phyloP scores from a whole-genome alignment of 1,140 invertebrate genomes.

The Drosophila pachea region DNA sequence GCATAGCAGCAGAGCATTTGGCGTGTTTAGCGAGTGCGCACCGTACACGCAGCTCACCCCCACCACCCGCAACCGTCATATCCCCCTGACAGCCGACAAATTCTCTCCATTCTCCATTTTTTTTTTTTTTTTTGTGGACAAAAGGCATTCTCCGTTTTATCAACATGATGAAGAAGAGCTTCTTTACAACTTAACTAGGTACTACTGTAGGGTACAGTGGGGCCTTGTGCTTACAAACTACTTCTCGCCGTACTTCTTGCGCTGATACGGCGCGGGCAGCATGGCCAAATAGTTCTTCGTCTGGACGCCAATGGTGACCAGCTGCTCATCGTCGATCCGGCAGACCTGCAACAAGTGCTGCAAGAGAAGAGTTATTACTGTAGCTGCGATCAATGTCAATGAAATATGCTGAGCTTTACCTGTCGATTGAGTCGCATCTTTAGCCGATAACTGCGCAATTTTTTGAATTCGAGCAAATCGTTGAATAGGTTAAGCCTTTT shows the following conservation, averaged over 20 bases:
- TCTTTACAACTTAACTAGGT: slow-evolving; percentile 50
- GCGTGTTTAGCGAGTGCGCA: slow-evolving; percentile 25
- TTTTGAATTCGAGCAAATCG: not conserved
- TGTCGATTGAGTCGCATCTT: slow-evolving; percentile 25
- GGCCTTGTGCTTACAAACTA: slow-evolving; percentile 44
- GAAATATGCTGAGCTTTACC: slow-evolving; percentile 8
- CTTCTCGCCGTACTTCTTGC: slow-evolving; percentile 82
- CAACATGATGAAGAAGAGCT: no score
- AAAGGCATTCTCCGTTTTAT: not conserved
- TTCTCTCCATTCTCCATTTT: slow-evolving; percentile 51
- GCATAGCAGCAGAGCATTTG: slow-evolving; percentile 63
- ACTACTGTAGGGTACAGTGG: slow-evolving; percentile 24
- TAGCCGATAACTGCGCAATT: not conserved
- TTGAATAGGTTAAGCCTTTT: slow-evolving; percentile 10
- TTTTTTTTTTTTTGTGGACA: no score
- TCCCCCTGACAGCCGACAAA: slow-evolving; percentile 60
- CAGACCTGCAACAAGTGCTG: slow-evolving; percentile 84
- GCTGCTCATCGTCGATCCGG: slow-evolving; percentile 81
- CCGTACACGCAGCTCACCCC: not conserved
- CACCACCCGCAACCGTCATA: no score
- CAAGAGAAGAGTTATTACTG: slow-evolving; percentile 63
- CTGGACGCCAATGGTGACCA: slow-evolving; percentile 85
- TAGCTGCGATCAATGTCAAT: not conserved
- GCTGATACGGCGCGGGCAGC: slow-evolving; percentile 82
- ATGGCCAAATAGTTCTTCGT: slow-evolving; percentile 82